These are phyloP conservation scores for Oxygymnocypris stewartii DNA, from an alignment of 2,113 vertebrate genomes.

Conservation along the genomic window DNA sequence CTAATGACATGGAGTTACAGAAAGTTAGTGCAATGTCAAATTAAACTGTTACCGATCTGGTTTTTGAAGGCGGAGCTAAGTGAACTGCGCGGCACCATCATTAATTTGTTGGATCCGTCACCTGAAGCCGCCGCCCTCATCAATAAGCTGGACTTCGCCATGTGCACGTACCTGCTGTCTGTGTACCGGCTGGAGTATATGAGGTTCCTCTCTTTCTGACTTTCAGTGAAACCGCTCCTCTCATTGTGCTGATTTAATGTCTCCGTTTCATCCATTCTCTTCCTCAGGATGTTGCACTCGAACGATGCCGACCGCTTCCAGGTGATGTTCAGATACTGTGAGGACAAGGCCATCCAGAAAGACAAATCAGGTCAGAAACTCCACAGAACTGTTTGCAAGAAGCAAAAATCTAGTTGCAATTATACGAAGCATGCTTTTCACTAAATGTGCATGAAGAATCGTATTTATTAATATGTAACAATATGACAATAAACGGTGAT, in stretches of 20 bases:
- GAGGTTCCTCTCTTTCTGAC: conserved; percentile 74
- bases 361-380: conserved; percentile 89
- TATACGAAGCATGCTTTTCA: not conserved
- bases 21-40: no score
- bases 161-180: conserved; percentile 95
- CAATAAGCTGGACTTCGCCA: conserved; percentile 96
- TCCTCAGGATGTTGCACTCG: conserved; percentile 85
- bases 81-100: conserved; percentile 88
- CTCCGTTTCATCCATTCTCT: not conserved
- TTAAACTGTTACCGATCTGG: no score
- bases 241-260: no score
- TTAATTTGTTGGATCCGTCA: conserved; percentile 89
- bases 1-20: no score
- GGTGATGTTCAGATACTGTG: conserved; percentile 97
- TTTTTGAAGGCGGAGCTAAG: conserved; percentile 85
- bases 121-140: conserved; percentile 90
- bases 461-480: not conserved
- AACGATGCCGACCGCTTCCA: conserved; percentile 93
- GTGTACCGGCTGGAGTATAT: conserved; percentile 96
- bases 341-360: conserved; percentile 98
- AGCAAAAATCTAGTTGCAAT: not conserved
- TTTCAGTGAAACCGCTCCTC: not conserved
- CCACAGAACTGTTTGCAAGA: not conserved
- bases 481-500: not conserved
- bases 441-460: not conserved